phyloP scores from a whole-genome alignment of 2,888 invertebrate species.

The Lasioglossum villosulum region DNA sequence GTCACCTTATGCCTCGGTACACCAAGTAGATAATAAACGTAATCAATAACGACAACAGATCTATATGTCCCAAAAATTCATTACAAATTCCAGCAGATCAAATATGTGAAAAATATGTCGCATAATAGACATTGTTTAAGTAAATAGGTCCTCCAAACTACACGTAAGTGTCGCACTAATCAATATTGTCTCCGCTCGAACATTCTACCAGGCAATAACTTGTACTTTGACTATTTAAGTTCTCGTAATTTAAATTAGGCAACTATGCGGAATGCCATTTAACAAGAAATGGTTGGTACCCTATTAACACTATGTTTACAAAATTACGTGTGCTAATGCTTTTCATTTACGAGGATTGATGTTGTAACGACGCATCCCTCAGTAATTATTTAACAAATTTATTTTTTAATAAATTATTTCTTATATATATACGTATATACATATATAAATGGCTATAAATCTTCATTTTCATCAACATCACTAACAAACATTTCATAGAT shows the following conservation, averaged over 20 bases:
- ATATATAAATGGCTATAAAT: too few species aligned
- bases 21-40: neutral
- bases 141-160: neutral
- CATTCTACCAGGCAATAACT: too few species aligned
- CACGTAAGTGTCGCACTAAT: neutral
- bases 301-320: neutral
- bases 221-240: neutral
- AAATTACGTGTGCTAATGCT: too few species aligned
- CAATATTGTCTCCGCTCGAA: neutral
- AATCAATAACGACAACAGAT: neutral
- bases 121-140: neutral
- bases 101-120: neutral
- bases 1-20: neutral
- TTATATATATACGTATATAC: too few species aligned
- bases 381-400: too few species aligned
- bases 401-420: too few species aligned
- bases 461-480: too few species aligned
- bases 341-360: too few species aligned
- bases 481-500: neutral
- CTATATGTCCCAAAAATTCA: neutral
- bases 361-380: too few species aligned
- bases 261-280: neutral
- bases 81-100: neutral
- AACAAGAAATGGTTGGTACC: neutral
- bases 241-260: neutral